Evolutionary conservation across 2,113 vertebrate species (phyloP).

Genomic region (Rhinoderma darwinii): DNA sequence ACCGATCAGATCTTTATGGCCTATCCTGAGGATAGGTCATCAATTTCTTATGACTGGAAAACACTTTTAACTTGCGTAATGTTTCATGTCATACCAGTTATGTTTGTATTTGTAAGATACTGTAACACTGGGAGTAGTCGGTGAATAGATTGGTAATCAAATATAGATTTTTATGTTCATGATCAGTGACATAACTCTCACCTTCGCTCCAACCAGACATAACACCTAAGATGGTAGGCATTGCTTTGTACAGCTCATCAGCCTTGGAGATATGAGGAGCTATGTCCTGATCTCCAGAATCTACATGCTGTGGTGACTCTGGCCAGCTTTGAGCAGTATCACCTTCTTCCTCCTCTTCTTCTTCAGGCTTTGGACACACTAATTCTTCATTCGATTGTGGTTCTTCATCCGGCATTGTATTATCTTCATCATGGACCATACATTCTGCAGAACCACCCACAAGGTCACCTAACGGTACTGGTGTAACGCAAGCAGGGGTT

Average conservation of each 20-base stretch:
- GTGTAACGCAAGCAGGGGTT: conserved; percentile 57
- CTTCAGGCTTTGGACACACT: conserved; percentile 29
- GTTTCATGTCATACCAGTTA: neutral
- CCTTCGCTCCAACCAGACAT: conserved; percentile 83
- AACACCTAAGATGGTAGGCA: conserved; percentile 77
- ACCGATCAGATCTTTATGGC: too few species aligned
- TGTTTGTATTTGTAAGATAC: neutral
- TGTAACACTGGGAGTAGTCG: neutral
- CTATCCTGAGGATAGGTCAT: too few species aligned
- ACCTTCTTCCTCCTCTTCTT: conserved; percentile 59
- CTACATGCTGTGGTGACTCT: conserved; percentile 62
- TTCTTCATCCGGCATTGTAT: conserved; percentile 58
- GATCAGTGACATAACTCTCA: conserved; percentile 62
- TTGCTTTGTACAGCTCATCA: conserved; percentile 79
- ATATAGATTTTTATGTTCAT: neutral
- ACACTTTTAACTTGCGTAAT: too few species aligned
- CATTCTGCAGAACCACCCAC: neutral
- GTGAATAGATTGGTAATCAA: neutral
- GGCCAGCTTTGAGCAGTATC: conserved; percentile 66
- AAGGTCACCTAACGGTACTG: conserved; percentile 61
- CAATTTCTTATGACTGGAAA: too few species aligned
- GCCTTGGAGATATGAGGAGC: conserved; percentile 75
- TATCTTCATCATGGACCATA: conserved; percentile 50
- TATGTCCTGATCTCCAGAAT: conserved; percentile 40
- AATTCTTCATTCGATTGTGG: conserved; percentile 53